Base-by-base conservation (phyloP, 2,888 invertebrate species). In the Scelioninae gen. 1 region DNA sequence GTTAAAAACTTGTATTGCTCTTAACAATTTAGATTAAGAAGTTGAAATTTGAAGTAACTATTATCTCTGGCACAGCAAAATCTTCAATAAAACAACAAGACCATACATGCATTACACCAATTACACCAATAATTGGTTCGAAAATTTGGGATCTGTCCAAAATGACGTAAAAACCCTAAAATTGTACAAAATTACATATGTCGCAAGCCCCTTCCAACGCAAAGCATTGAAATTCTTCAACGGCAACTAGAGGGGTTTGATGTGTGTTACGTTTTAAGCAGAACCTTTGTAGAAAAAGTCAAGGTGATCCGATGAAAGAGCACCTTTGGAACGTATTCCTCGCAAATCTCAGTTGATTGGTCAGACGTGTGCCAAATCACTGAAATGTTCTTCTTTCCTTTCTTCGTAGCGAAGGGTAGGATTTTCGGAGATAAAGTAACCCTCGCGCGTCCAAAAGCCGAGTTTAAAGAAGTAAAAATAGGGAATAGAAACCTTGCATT, bases 291-390 rank as follows among this genome's bases (percentile, higher is more conserved):
- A 69, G 31, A 65, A 74, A 65, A 75, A 83, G 78, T 78, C 75
- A 83, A 78, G 82, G 78, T 83, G 82, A 78, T 78, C 82, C 75
- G 78, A 83, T 78, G 75, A 83, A 74, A 74, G 82, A 75, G 78
- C 62, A 71, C 78, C 82, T 74, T 83, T 71, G 65, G 78, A 65
- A 56, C 82, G 82, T 69, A 83, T 83, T 72, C 78, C 78, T 78
- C 82, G 78, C 75, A 75, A 83, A 83, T 83, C 82, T 83, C 82
- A 78, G 82, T 75, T 78, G 82, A 75, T 83, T 83, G 82, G 82
- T 82, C 82, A 82, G 78, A 82, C 82, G 82, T 82, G 82, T 82
- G 82, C 82, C 82, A 82, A 82, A 82, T 82, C 78, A 83, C 82
- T 83, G 78, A 83, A 83, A 83, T 83, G 78, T 82, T 82, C 82